These are phyloP conservation scores for Pangasianodon gigas DNA, from an alignment of 2,113 vertebrate species.

Conservation along the genomic window DNA sequence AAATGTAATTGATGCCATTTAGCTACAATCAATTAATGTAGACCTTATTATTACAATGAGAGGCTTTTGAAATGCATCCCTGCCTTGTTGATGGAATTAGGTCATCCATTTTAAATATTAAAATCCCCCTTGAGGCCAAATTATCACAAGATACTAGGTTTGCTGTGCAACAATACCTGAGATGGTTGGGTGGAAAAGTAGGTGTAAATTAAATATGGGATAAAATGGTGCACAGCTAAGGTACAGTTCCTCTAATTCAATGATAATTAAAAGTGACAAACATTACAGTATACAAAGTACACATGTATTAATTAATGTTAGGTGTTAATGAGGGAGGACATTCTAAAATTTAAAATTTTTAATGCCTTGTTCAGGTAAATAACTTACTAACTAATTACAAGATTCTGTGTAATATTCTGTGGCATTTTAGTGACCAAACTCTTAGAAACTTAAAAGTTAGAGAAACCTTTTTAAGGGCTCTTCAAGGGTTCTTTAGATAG, in stretches of 20 bases:
- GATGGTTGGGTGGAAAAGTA: slow-evolving; percentile 22
- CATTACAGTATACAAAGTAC: not conserved
- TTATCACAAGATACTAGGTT: slow-evolving; percentile 34
- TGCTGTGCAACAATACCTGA: slow-evolving; percentile 26
- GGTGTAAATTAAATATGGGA: slow-evolving; percentile 27
- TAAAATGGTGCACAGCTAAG: not conserved
- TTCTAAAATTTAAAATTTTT: not conserved
- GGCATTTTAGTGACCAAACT: not conserved
- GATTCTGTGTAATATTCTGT: not conserved
- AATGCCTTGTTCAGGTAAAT: not conserved
- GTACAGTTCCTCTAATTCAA: not conserved
- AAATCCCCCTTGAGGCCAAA: slow-evolving; percentile 56
- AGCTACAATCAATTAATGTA: not conserved
- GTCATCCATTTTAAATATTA: slow-evolving; percentile 70
- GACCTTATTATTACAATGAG: slow-evolving; percentile 51
- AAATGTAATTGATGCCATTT: slow-evolving; percentile 12
- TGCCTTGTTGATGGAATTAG: slow-evolving; percentile 61
- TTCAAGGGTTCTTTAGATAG: not conserved
- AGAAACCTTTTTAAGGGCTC: not conserved
- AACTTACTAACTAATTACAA: not conserved
- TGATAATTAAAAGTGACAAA: not conserved
- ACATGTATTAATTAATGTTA: not conserved
- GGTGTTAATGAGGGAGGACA: not conserved
- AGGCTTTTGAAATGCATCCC: slow-evolving; percentile 66
- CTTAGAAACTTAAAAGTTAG: not conserved